Conservation (phyloP, 2,888 invertebrate genomes). For the Drosophila austrosaltans region DNA sequence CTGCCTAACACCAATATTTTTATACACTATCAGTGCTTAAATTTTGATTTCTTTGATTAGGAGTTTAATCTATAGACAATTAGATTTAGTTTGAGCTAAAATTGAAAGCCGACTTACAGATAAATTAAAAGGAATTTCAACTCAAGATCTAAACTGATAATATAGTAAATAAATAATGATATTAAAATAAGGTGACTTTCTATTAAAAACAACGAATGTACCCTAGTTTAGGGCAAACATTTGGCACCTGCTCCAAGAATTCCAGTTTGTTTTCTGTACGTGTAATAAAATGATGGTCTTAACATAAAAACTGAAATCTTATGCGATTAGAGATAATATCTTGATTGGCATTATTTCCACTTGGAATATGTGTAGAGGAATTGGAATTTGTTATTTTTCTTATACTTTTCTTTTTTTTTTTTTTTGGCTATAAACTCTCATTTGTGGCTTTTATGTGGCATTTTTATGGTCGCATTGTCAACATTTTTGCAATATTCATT, state of each 20-base stretch:
- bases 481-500: constrained; percentile 28
- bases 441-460: constrained; percentile 48
- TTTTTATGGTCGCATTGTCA: constrained; percentile 41
- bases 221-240: constrained; percentile 36
- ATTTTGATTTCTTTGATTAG: too few relatives aligned
- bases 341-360: constrained; percentile 36
- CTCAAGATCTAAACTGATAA: too few relatives aligned
- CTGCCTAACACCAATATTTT: not conserved
- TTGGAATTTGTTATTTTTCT: constrained; percentile 2
- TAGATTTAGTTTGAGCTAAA: too few relatives aligned
- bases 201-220: constrained; percentile 29
- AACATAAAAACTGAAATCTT: constrained; percentile 63
- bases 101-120: too few relatives aligned
- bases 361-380: constrained; percentile 23
- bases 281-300: constrained; percentile 57
- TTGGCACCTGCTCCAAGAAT: constrained; percentile 29
- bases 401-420: constrained; percentile 16
- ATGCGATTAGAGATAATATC: constrained; percentile 36
- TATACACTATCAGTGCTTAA: not conserved
- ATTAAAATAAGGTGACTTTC: too few relatives aligned
- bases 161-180: too few relatives aligned
- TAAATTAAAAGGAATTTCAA: too few relatives aligned
- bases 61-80: not conserved
- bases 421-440: constrained; percentile 31
- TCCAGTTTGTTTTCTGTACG: constrained; percentile 3